A percentile compares a stretch with the other conserved stretches of the same genome.
phyloP scores from a whole-genome alignment of 2,888 invertebrate species.

The Hyalella azteca region DNA sequence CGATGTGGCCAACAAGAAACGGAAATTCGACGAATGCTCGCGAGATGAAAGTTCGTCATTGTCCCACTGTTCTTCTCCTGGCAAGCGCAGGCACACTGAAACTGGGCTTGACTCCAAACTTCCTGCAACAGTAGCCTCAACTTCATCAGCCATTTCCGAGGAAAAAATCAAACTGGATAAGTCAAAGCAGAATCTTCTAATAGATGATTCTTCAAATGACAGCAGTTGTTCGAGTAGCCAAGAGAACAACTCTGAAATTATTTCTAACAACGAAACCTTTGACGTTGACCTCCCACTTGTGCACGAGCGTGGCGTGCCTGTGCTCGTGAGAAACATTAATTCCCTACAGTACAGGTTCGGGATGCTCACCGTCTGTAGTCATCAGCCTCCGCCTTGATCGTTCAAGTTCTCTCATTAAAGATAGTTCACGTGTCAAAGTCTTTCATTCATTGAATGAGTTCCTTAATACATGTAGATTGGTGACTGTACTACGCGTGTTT shows the following conservation, averaged over 20 bases:
- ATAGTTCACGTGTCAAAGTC: no score
- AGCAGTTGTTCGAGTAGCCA: neutral
- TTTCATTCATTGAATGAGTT: no score
- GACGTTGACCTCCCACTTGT: neutral
- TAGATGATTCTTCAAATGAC: neutral
- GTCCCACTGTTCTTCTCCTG: neutral
- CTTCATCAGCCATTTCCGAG: no score
- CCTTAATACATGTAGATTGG: no score
- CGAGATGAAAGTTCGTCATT: neutral
- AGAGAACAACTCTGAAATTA: neutral
- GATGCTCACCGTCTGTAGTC: neutral
- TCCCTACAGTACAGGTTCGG: slow-evolving; percentile 41
- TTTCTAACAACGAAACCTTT: neutral
- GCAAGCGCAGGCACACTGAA: neutral
- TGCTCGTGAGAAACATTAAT: slow-evolving; percentile 44
- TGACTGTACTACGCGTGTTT: no score
- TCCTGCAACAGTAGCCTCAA: neutral
- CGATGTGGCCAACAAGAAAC: neutral
- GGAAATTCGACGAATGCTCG: neutral
- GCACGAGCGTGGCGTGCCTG: slow-evolving; percentile 15
- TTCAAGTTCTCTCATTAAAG: no score
- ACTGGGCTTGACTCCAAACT: neutral
- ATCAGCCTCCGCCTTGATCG: slow-evolving; percentile 30
- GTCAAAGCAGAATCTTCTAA: no score
- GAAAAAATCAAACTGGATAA: no score